Base-by-base conservation (phyloP, 37 sponge, comb jelly and placozoan genomes). In the Bolinopsis microptera region DNA sequence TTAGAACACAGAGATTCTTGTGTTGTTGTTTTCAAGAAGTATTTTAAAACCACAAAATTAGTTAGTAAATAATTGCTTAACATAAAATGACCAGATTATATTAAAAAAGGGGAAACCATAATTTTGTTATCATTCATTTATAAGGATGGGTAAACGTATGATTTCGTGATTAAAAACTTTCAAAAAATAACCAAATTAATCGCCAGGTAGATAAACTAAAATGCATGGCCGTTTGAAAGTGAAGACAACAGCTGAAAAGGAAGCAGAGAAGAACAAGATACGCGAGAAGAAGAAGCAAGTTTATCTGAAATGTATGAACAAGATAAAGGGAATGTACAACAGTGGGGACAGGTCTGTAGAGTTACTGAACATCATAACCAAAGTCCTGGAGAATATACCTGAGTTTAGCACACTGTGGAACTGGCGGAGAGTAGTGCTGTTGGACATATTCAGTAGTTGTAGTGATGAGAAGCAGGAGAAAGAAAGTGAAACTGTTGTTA, bases 151-250 rank as follows among this genome's bases (percentile, higher is more conserved):
- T n/a, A n/a, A n/a, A n/a, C n/a, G n/a, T n/a, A n/a, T n/a, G n/a
- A n/a, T n/a, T n/a, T n/a, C n/a, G n/a, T n/a, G n/a, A n/a, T n/a
- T n/a, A n/a, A n/a, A n/a, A n/a, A n/a, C n/a, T n/a, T n/a, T n/a
- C n/a, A n/a, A n/a, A n/a, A n/a, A n/a, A n/a, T n/a, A n/a, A n/a
- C n/a, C n/a, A n/a, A n/a, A n/a, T n/a, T n/a, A n/a, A n/a, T n/a
- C n/a, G n/a, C n/a, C n/a, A n/a, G n/a, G n/a, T n/a, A n/a, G n/a
- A n/a, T n/a, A n/a, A n/a, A n/a, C n/a, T 13, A 34, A 3, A 30
- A 86, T 86, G 90, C 90, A 86, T 41, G 90, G 90, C 3, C 90
- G 90, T 38, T 41, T 86, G 31, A 86, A 86, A 24, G 90, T 86
- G 0, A 86, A 86, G 22, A 86, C 90, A 3, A 86, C 90, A 3